Conservation (phyloP, 2,113 vertebrate genomes). For the Ciconia boyciana region DNA sequence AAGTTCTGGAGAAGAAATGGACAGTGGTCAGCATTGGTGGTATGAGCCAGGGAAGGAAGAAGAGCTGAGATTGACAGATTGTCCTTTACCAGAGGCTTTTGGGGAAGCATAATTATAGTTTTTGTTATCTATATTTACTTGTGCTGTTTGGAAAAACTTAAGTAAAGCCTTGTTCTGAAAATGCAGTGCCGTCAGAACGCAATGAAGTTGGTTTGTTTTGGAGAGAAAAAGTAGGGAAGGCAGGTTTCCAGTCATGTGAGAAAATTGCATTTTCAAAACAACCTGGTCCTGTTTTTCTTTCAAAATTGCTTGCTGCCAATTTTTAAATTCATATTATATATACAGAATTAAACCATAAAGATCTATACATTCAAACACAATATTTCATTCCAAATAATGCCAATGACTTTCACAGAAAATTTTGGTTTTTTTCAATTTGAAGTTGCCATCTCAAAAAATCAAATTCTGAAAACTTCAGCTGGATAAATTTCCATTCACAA, state of each 20-base stretch:
- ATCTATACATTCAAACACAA: not conserved
- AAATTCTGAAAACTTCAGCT: not conserved
- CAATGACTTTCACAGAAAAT: not conserved
- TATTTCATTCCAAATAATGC: not conserved
- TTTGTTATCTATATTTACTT: not conserved
- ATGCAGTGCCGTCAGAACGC: not conserved
- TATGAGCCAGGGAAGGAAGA: not conserved
- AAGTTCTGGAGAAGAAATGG: not conserved
- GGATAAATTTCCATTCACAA: not conserved
- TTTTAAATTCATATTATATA: not conserved
- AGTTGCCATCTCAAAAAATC: not conserved
- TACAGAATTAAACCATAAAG: not conserved
- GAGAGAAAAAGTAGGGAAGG: not conserved
- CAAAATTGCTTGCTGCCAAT: not conserved
- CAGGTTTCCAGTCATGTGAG: not conserved
- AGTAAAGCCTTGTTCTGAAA: not conserved
- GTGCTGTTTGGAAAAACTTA: not conserved
- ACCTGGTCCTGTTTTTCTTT: not conserved
- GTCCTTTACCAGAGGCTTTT: not conserved
- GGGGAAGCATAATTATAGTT: not conserved
- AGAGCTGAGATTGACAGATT: not conserved
- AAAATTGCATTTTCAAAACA: not conserved
- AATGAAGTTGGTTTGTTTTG: not conserved
- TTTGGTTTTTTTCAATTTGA: not conserved
- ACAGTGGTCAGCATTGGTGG: not conserved